Percentiles rank a stretch among this genome's conserved stretches.
phyloP scores from a whole-genome alignment of 1,140 invertebrate genomes.

The Acyrthosiphon pisum region DNA sequence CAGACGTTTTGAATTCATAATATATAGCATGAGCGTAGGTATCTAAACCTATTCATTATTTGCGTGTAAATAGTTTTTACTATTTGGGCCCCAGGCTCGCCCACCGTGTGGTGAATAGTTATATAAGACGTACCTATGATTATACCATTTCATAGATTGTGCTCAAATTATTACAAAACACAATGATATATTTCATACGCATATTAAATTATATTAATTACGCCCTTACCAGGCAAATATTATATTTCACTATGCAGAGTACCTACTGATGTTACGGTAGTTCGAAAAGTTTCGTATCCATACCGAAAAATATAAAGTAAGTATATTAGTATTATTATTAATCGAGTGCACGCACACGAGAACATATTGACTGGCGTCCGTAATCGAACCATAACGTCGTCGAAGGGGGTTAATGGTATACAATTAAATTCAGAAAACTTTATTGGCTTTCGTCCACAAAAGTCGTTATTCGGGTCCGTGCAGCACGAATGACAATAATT shows the following conservation, averaged over 20 bases:
- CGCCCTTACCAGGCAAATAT: neutral
- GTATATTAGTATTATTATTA: neutral
- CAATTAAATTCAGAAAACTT: constrained; percentile 29
- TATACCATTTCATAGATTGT: neutral
- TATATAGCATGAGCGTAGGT: neutral
- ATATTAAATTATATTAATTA: neutral
- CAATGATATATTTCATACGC: neutral
- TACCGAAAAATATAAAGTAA: neutral
- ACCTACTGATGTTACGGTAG: neutral
- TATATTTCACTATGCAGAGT: neutral
- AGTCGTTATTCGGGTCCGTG: neutral
- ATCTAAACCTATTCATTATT: too few relatives aligned
- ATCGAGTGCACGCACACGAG: neutral
- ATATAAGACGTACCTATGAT: neutral
- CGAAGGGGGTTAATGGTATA: neutral
- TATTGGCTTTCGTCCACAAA: constrained; percentile 22
- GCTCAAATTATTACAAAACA: neutral
- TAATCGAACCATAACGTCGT: constrained; percentile 16
- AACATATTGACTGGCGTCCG: neutral
- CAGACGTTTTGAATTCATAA: neutral
- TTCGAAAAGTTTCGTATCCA: neutral
- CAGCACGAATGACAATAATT: neutral
- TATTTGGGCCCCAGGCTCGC: neutral
- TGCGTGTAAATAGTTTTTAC: neutral
- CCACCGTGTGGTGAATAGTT: neutral